Conservation (phyloP, 2,888 invertebrate genomes). For the Caenorhabditis sp. region DNA sequence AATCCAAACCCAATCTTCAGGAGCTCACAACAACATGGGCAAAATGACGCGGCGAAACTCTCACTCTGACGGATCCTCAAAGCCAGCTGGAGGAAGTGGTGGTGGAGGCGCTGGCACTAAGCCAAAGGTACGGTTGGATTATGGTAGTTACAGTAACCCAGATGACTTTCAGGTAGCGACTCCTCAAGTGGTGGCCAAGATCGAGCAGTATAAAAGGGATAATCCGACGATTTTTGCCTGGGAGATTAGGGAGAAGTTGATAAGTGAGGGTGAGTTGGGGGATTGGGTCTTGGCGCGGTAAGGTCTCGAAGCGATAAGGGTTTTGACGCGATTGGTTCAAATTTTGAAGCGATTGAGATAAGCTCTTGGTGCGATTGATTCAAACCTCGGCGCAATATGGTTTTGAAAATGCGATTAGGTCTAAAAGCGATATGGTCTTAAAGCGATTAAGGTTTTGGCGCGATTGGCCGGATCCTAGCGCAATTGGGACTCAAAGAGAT, state of each 20-base stretch:
- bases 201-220: conserved; percentile 97
- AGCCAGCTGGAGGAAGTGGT: neutral
- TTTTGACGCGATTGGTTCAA: too few relatives aligned
- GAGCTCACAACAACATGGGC: conserved; percentile 61
- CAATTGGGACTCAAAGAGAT: too few relatives aligned
- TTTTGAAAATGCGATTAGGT: too few relatives aligned
- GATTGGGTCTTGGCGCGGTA: too few relatives aligned
- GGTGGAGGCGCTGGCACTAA: conserved; percentile 73
- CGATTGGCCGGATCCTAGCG: too few relatives aligned
- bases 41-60: conserved; percentile 59
- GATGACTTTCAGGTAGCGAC: conserved; percentile 90
- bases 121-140: conserved; percentile 70
- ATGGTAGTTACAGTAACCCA: too few relatives aligned
- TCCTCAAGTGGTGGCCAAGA: conserved; percentile 96
- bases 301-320: conserved; percentile 7
- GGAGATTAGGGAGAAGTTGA: conserved; percentile 97
- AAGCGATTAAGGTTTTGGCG: too few relatives aligned
- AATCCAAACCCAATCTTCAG: conserved; percentile 22
- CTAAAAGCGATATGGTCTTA: too few relatives aligned
- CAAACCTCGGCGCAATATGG: too few relatives aligned
- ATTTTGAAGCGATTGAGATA: too few relatives aligned
- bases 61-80: neutral
- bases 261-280: conserved; percentile 97
- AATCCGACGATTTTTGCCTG: conserved; percentile 99
- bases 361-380: too few relatives aligned